Percentiles rank a stretch among this genome's conserved stretches.
Conservation (phyloP, 1,140 invertebrate species). For the Leptonema lineaticorne region DNA sequence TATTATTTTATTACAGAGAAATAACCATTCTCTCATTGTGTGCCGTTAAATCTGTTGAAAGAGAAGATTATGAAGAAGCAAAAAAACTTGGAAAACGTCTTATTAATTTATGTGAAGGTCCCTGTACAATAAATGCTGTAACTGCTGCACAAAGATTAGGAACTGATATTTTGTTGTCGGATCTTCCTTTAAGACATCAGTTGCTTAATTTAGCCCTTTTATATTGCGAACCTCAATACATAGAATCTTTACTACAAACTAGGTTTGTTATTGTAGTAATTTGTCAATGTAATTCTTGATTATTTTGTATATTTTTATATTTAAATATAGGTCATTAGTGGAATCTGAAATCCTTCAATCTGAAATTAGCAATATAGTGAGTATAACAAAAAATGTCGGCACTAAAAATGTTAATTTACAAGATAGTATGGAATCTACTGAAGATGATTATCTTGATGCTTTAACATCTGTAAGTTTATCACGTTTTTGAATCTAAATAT, state of each 20-base stretch:
- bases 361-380: slow-evolving; percentile 38
- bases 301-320: slow-evolving; percentile 4
- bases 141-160: slow-evolving; percentile 31
- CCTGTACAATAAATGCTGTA: neutral
- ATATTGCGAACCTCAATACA: slow-evolving; percentile 31
- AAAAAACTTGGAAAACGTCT: slow-evolving; percentile 23
- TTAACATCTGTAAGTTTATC: slow-evolving; percentile 36
- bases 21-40: slow-evolving; percentile 36
- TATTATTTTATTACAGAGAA: slow-evolving; percentile 28
- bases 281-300: neutral
- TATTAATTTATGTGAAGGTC: slow-evolving; percentile 17
- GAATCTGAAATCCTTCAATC: slow-evolving; percentile 37
- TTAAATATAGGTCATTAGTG: slow-evolving; percentile 32
- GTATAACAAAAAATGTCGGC: slow-evolving; percentile 29
- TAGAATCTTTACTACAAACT: slow-evolving; percentile 34
- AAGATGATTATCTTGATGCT: slow-evolving; percentile 39
- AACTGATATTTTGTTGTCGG: slow-evolving; percentile 6
- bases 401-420: slow-evolving; percentile 32
- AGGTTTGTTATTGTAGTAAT: slow-evolving; percentile 15
- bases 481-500: neutral
- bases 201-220: slow-evolving; percentile 34
- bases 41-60: slow-evolving; percentile 35
- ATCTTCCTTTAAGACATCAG: slow-evolving; percentile 25
- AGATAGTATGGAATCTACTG: slow-evolving; percentile 40
- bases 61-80: slow-evolving; percentile 33